phyloP scores from a whole-genome alignment of 2,888 invertebrate genomes.

The Eustalomyia histrio region DNA sequence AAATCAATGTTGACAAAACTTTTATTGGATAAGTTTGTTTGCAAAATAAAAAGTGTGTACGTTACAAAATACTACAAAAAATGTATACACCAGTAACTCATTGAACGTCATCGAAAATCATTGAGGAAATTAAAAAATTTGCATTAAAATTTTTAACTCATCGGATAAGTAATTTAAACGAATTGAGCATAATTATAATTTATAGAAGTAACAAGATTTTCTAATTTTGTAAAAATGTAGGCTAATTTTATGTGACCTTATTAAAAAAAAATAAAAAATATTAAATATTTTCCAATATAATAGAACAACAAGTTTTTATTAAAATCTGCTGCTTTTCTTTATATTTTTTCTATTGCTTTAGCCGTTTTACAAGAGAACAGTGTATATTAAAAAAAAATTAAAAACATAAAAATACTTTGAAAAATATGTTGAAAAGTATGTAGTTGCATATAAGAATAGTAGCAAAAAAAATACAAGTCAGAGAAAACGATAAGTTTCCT shows the following conservation, averaged over 20 bases:
- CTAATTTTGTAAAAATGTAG: too few relatives aligned
- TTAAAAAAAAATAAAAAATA: too few relatives aligned
- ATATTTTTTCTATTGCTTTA: too few relatives aligned
- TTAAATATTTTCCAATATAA: too few relatives aligned
- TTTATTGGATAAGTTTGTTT: slow-evolving; percentile 80
- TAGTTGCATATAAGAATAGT: slow-evolving; percentile 34
- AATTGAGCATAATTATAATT: too few relatives aligned
- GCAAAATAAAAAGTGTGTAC: slow-evolving; percentile 58
- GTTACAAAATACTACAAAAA: slow-evolving; percentile 15
- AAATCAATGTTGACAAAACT: slow-evolving; percentile 79
- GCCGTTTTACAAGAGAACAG: slow-evolving; percentile 20
- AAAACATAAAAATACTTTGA: slow-evolving; percentile 62
- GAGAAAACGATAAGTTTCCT: slow-evolving; percentile 64
- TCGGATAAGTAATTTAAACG: too few relatives aligned
- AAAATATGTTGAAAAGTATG: slow-evolving; percentile 64
- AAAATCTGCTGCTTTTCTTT: too few relatives aligned
- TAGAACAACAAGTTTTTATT: too few relatives aligned
- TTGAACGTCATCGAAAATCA: not conserved
- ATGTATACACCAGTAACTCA: not conserved
- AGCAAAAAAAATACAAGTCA: not conserved
- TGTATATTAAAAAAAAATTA: slow-evolving; percentile 46
- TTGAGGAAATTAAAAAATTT: too few relatives aligned
- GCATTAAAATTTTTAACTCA: too few relatives aligned
- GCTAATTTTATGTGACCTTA: too few relatives aligned
- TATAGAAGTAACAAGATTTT: too few relatives aligned